Evolutionary conservation across 1,140 invertebrate genomes (phyloP), one percentile per base, ranked within the genome.

Genomic region (Neelides sp.): DNA sequence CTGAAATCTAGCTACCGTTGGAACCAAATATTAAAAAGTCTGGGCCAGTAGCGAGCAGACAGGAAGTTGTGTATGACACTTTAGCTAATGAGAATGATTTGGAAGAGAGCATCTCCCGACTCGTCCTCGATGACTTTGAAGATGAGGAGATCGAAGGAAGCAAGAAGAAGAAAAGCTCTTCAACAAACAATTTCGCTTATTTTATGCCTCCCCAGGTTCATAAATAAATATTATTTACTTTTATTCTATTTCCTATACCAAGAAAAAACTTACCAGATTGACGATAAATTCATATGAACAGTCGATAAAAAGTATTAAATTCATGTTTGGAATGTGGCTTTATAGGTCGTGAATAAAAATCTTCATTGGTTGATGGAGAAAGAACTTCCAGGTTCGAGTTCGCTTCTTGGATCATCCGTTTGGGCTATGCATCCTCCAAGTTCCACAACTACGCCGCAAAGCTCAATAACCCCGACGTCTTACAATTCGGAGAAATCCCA

Each of bases 361-460:
- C 43, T 55, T 23, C 46, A 55, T 24, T 59, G 53, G 57, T 28
- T 55, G 7, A 48, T 46, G 7, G 52, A 54, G 15, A 58, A 58
- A 32, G 56, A 58, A 4, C 41, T 52, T 1, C 50, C 55, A 15
- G 50, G 50, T 19, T 50, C 42, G 12, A 55, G 48, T 43, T 54
- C 57, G 19, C 26, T 59, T 2, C 39, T 59, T 12, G 54, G 57
- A 3, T 59, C 57, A 10, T 59, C 57, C 22, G 54, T 59, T 2
- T 59, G 57, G 57, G 55, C 57, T 3, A 58, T 58, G 56, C 56
- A 58, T 19, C 57, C 57, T 8, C 52, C 57, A 8, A 24, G 40
- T 10, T 42, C 7, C 26, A 4, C 15, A 19, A 27, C 40, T 8
- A 15, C 43, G n/a, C n/a, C n/a, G n/a, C n/a, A n/a, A n/a, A n/a